Base-by-base conservation (phyloP, 2,888 invertebrate genomes). In the Patella pellucida region DNA sequence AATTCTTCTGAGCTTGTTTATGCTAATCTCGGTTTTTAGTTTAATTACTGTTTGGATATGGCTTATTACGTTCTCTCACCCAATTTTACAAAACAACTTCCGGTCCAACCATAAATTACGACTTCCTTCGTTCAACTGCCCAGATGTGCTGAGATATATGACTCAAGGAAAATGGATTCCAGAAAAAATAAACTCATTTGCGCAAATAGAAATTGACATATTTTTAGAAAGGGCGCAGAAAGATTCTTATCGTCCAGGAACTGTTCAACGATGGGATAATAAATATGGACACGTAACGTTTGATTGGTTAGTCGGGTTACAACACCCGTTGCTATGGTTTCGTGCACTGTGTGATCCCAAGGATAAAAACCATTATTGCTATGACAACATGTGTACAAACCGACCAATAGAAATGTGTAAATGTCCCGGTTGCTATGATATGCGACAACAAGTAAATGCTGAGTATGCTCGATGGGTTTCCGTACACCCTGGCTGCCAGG, bases 271-370 rank as follows among this genome's bases (percentile, higher is more conserved):
- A 54, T 41, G 5, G 52, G 72, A 72, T 52, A 54, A n/a, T 12
- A 19, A n/a, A 23, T 72, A 62, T 72, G 72, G 72, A n/a, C 56
- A 72, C 72, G 72, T 72, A 3, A 72, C 56, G 16, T 52, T 72
- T 70, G 70, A 70, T 41, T 52, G 51, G 70, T 19, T 70, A n/a
- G 14, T 14, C 23, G 19, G 51, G 50, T 50, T 23, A 16, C 50
- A 70, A 52, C 31, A 23, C 5, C 52, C 70, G 7, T 70, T 70
- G 12, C 52, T 41, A 7, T 72, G 54, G 72, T 52, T 72, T 15
- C 19, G 72, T 16, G 72, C 72, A 15, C 56, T 72, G 19, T 72
- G 72, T 52, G 56, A 72, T 23, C 72, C 56, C 2, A 31, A 72
- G 1, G 72, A 62, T 19, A 19, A 5, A 3, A 52, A 72, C 52